These are phyloP conservation scores for Microcaecilia unicolor DNA, from an alignment of 2,797 vertebrate genomes.

Conservation along the genomic window DNA sequence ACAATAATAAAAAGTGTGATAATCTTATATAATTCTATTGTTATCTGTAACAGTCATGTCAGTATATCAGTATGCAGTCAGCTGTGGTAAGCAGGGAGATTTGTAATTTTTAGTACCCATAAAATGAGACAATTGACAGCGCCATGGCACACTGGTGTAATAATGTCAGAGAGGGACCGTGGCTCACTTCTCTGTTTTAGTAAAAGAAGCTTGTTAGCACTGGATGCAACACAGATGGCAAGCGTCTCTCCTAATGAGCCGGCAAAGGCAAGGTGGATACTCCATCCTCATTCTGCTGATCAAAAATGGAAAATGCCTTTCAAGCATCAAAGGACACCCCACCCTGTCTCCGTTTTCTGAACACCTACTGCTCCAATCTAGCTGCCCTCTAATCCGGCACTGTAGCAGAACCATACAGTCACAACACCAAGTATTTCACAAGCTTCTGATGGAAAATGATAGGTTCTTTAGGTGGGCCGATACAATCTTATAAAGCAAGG, in stretches of 20 bases:
- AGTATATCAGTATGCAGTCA: not conserved
- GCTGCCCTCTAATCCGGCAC: too few relatives aligned
- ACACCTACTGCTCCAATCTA: too few relatives aligned
- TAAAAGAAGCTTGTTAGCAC: not conserved
- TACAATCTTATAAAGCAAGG: too few relatives aligned
- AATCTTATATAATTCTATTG: not conserved
- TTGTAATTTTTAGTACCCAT: not conserved
- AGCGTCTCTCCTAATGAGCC: not conserved
- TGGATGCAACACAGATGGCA: not conserved
- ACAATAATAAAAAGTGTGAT: fast-evolving
- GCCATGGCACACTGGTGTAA: fast-evolving
- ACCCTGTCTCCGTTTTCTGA: too few relatives aligned
- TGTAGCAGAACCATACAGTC: too few relatives aligned
- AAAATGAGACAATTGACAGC: fast-evolving
- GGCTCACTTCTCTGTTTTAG: not conserved
- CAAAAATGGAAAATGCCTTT: constrained; percentile 1
- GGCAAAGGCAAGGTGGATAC: fast-evolving
- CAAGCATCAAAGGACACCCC: not conserved
- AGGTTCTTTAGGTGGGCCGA: too few relatives aligned
- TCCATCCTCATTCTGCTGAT: fast-evolving
- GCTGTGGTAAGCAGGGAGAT: not conserved
- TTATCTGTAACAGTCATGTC: fast-evolving
- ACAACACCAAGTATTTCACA: too few relatives aligned
- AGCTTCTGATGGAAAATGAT: too few relatives aligned
- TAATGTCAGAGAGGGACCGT: fast-evolving